A percentile compares a stretch with the other conserved stretches of the same genome.
Evolutionary conservation across 2,113 vertebrate genomes (phyloP).

Genomic region (Chaetops frenatus): DNA sequence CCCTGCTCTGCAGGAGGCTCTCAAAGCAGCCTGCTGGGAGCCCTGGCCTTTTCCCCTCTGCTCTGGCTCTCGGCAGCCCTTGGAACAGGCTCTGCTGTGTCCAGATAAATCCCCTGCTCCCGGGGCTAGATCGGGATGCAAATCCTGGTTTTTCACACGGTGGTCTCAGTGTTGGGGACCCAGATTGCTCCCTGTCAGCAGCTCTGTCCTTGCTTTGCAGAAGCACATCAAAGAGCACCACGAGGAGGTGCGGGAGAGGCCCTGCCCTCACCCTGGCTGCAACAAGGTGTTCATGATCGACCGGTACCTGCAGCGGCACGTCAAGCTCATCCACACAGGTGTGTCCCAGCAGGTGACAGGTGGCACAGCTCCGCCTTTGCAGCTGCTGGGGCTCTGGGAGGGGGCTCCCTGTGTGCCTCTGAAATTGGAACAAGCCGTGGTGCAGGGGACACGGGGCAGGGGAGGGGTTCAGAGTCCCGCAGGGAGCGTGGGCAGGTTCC

Average conservation of each 20-base stretch:
- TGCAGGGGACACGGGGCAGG: rapidly evolving
- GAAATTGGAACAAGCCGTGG: rapidly evolving
- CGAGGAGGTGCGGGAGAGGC: constrained; percentile 88
- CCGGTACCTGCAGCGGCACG: constrained; percentile 92
- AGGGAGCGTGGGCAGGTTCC: neutral
- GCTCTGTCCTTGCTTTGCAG: constrained; percentile 53
- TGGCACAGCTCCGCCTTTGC: rapidly evolving
- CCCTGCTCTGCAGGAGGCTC: neutral
- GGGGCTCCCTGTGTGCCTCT: neutral
- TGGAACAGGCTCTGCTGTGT: neutral
- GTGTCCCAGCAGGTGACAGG: neutral
- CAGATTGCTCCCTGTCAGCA: neutral
- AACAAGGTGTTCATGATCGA: constrained; percentile 99
- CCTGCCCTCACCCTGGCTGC: constrained; percentile 95
- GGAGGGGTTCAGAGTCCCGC: neutral
- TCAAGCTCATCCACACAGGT: constrained; percentile 97
- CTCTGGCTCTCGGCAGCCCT: neutral
- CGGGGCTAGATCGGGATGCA: neutral
- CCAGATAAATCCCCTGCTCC: neutral
- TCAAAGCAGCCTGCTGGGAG: neutral
- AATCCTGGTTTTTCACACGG: neutral
- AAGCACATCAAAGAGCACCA: constrained; percentile 97
- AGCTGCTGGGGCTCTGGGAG: neutral
- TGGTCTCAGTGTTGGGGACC: neutral
- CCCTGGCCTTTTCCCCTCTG: neutral